Evolutionary conservation across 2,797 vertebrate genomes (phyloP).

Genomic region (Cygnus olor): DNA sequence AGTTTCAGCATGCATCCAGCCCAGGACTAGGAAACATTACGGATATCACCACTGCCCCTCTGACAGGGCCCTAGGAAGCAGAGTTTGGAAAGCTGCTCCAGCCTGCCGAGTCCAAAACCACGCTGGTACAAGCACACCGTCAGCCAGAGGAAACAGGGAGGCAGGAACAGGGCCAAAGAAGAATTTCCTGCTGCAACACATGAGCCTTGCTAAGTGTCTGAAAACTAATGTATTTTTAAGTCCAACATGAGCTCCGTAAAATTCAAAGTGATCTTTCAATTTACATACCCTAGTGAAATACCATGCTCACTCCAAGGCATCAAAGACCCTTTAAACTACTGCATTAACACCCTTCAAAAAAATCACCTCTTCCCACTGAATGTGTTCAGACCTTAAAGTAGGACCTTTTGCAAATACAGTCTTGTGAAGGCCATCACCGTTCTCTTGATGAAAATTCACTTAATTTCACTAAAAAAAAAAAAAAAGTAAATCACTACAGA

Average conservation of each 20-base stretch:
- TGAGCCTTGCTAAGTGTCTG: background rate
- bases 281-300: background rate
- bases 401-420: background rate
- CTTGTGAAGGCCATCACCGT: background rate
- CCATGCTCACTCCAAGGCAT: background rate
- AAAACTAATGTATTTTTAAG: background rate
- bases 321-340: background rate
- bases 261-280: background rate
- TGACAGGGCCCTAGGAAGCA: background rate
- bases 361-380: background rate
- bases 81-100: background rate
- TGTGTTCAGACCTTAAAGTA: background rate
- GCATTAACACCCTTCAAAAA: background rate
- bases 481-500: accelerated
- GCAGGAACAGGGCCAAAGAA: background rate
- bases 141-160: background rate
- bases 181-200: background rate
- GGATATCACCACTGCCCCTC: background rate
- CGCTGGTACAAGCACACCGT: accelerated
- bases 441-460: background rate
- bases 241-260: background rate
- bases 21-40: background rate
- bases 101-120: background rate
- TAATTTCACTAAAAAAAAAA: background rate
- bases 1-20: background rate